A percentile compares a stretch with the other conserved stretches of the same genome.
Evolutionary conservation across 2,888 invertebrate genomes (phyloP).

Genomic region (Lithosia quadra): DNA sequence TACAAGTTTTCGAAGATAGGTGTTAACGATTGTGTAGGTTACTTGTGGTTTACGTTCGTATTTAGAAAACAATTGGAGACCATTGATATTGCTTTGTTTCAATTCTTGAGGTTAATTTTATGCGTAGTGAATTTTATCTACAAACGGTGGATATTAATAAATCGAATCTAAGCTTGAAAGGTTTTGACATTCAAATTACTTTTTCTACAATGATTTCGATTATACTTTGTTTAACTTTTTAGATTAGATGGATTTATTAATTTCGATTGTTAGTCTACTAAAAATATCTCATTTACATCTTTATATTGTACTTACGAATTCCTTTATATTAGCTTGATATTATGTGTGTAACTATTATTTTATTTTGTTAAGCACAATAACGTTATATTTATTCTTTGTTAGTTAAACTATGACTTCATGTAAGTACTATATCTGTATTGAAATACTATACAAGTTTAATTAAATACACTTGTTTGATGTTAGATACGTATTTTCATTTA

Average conservation of each 20-base stretch:
- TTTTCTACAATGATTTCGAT: too few species aligned
- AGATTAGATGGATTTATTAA: background rate
- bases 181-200: too few species aligned
- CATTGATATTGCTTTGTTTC: background rate
- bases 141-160: background rate
- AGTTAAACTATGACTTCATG: constrained; percentile 41
- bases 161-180: background rate
- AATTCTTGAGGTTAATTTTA: background rate
- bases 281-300: background rate
- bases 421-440: constrained; percentile 39
- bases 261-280: background rate
- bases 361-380: constrained; percentile 44
- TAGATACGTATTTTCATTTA: constrained; percentile 30
- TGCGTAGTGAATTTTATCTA: background rate
- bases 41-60: background rate
- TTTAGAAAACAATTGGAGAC: background rate
- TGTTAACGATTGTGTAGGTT: background rate
- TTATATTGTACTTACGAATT: constrained; percentile 11
- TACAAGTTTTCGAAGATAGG: background rate
- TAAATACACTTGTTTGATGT: constrained; percentile 59
- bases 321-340: constrained; percentile 13
- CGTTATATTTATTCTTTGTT: constrained; percentile 31
- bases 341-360: constrained; percentile 13
- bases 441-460: constrained; percentile 42
- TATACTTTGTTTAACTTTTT: background rate